phyloP scores from a whole-genome alignment of 2,888 invertebrate species.

The Melanophora roralis region DNA sequence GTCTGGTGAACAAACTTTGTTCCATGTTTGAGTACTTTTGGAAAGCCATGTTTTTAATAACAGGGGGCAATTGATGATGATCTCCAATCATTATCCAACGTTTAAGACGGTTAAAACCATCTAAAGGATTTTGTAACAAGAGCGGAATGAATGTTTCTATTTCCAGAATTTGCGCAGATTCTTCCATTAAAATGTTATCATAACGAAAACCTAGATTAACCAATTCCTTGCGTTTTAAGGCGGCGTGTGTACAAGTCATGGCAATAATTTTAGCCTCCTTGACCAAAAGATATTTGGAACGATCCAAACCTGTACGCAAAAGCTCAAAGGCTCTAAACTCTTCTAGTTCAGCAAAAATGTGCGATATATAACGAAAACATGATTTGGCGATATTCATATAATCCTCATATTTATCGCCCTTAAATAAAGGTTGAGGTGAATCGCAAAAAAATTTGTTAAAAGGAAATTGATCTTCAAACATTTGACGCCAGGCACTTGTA shows the following conservation, averaged over 20 bases:
- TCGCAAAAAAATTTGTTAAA: slow-evolving; percentile 95
- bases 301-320: slow-evolving; percentile 94
- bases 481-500: slow-evolving; percentile 69
- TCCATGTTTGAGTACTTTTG: slow-evolving; percentile 99
- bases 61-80: slow-evolving; percentile 99
- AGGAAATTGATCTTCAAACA: slow-evolving; percentile 90
- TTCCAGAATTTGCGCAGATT: slow-evolving; percentile 98
- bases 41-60: slow-evolving; percentile 99
- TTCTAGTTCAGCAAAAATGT: slow-evolving; percentile 97
- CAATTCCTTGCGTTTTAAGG: slow-evolving; percentile 95
- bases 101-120: slow-evolving; percentile 96
- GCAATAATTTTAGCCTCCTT: slow-evolving; percentile 99
- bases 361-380: slow-evolving; percentile 95
- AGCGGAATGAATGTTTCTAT: slow-evolving; percentile 99
- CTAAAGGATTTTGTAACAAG: slow-evolving; percentile 98
- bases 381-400: slow-evolving; percentile 94
- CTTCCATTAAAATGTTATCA: slow-evolving; percentile 99
- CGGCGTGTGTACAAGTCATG: slow-evolving; percentile 99
- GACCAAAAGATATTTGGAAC: slow-evolving; percentile 96
- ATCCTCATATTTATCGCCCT: slow-evolving; percentile 85
- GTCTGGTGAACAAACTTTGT: slow-evolving; percentile 97
- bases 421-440: slow-evolving; percentile 95
- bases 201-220: slow-evolving; percentile 97
- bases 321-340: slow-evolving; percentile 99
- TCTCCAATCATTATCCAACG: slow-evolving; percentile 99